Conservation (phyloP, 1,140 invertebrate genomes). For the Aphaenogaster floridana region DNA sequence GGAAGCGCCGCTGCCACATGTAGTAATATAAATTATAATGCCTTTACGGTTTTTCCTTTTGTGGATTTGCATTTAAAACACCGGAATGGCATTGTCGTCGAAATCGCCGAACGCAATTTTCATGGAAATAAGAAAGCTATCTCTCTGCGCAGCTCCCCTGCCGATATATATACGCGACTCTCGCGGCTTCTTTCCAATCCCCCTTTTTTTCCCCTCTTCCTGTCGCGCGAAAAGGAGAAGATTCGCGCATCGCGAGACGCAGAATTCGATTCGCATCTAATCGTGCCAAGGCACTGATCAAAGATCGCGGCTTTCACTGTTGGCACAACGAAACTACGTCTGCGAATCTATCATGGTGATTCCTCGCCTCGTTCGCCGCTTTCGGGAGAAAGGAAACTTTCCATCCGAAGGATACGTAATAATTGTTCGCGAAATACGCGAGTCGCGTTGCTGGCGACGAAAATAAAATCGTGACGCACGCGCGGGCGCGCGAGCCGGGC, state of each 20-base stretch:
- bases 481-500: neutral
- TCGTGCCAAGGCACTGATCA: conserved; percentile 72
- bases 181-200: neutral
- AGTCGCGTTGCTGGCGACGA: conserved; percentile 43
- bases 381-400: conserved; percentile 54
- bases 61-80: conserved; percentile 85
- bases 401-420: neutral
- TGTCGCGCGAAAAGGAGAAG: neutral
- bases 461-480: conserved; percentile 54
- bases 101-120: conserved; percentile 81
- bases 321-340: conserved; percentile 59
- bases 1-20: conserved; percentile 86
- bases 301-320: conserved; percentile 73
- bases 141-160: neutral
- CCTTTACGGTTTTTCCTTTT: conserved; percentile 85
- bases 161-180: conserved; percentile 40
- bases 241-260: neutral
- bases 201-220: neutral
- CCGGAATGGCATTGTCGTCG: conserved; percentile 80
- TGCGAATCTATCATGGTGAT: neutral
- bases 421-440: conserved; percentile 54
- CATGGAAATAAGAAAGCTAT: conserved; percentile 80
- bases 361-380: conserved; percentile 3
- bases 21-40: conserved; percentile 87
- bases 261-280: conserved; percentile 67